Evolutionary conservation across 1,140 invertebrate genomes (phyloP).

Genomic region (Drosophila elegans): DNA sequence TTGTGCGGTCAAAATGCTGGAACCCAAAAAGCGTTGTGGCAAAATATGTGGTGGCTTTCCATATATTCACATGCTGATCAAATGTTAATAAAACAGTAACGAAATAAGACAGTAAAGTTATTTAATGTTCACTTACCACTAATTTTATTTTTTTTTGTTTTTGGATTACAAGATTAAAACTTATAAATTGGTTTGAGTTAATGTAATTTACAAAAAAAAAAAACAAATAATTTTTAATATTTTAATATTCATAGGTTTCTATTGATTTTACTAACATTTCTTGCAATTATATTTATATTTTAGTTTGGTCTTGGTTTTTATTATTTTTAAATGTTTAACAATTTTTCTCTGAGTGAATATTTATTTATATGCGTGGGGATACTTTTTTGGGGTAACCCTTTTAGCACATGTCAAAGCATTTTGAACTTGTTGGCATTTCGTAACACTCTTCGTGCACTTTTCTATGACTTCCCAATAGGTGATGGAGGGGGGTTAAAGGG

Average conservation of each 20-base stretch:
- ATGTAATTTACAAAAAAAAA: too few species aligned
- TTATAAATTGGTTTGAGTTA: too few species aligned
- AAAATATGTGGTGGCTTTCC: conserved; percentile 55
- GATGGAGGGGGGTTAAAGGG: not conserved
- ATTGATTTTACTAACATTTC: too few species aligned
- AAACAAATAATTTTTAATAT: too few species aligned
- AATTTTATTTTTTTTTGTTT: too few species aligned
- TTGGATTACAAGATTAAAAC: too few species aligned
- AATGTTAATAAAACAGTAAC: too few species aligned
- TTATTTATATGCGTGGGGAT: conserved; percentile 29
- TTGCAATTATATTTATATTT: too few species aligned
- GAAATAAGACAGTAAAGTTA: not conserved
- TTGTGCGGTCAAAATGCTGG: conserved; percentile 63
- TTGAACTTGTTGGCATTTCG: conserved; percentile 76
- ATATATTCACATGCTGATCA: not conserved
- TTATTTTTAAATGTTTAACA: not conserved
- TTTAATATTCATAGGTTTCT: too few species aligned
- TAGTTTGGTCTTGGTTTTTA: not conserved
- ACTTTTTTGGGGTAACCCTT: conserved; percentile 53
- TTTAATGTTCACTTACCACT: too few species aligned
- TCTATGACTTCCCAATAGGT: conserved; percentile 57
- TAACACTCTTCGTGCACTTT: conserved; percentile 73
- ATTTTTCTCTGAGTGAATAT: conserved; percentile 6
- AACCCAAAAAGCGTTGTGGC: conserved; percentile 64
- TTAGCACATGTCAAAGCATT: conserved; percentile 81